These are phyloP conservation scores for Eurois occulta DNA, from an alignment of 2,888 invertebrate species.

Conservation along the genomic window DNA sequence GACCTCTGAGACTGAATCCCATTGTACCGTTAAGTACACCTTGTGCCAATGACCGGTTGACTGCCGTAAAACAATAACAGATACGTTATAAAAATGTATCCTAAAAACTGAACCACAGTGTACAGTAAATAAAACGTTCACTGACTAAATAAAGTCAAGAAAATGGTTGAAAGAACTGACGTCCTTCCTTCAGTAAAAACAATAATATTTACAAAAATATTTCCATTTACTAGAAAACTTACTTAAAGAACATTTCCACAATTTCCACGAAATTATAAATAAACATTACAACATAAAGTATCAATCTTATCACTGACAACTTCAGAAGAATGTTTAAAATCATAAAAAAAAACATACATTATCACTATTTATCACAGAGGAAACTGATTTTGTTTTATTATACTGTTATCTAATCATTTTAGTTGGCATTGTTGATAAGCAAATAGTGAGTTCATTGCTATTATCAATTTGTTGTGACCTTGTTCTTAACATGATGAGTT, in stretches of 20 bases:
- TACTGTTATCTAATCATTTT: slow-evolving; percentile 57
- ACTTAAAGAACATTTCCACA: slow-evolving; percentile 15
- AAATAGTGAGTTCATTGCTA: slow-evolving; percentile 63
- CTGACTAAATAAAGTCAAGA: slow-evolving; percentile 20
- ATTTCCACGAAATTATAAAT: slow-evolving; percentile 38
- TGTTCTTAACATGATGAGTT: slow-evolving; percentile 50
- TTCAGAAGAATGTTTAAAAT: slow-evolving; percentile 28
- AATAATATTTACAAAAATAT: slow-evolving; percentile 47
- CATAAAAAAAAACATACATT: slow-evolving; percentile 41
- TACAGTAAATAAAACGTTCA: slow-evolving; percentile 14
- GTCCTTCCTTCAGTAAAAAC: slow-evolving; percentile 36
- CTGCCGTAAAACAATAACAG: background rate
- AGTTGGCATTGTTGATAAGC: slow-evolving; percentile 57
- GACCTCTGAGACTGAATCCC: background rate
- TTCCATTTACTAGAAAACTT: slow-evolving; percentile 26
- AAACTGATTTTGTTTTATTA: slow-evolving; percentile 57
- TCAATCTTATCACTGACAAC: slow-evolving; percentile 55
- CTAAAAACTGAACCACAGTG: background rate
- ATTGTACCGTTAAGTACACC: background rate
- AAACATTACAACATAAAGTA: slow-evolving; percentile 46
- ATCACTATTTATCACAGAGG: slow-evolving; percentile 28
- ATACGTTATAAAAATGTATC: background rate
- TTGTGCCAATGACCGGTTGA: background rate
- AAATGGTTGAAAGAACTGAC: slow-evolving; percentile 34
- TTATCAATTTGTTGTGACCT: slow-evolving; percentile 59